Base-by-base conservation (phyloP, 2,888 invertebrate species). In the Rhaphigaster nebulosa region DNA sequence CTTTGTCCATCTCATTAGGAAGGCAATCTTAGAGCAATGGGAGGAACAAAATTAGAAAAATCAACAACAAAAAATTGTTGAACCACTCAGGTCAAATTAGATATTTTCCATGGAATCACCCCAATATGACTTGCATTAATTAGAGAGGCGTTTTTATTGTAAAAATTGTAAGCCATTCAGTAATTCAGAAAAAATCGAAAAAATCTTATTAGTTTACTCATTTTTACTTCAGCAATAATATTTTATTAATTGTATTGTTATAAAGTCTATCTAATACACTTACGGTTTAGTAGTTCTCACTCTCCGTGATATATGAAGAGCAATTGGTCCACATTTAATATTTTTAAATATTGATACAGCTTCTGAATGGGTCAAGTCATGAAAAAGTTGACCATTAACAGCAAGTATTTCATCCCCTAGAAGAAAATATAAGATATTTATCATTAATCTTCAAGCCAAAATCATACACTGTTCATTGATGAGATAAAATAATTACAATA, bases 341-440 rank as follows among this genome's bases (percentile, higher is more conserved):
- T 96, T 96, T 93, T 97, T 97, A 94, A 98, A 97, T 54, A 97
- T 95, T 45, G 96, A 95, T 88, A 98, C 95, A 60, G 97, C 97
- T 93, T 97, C 97, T 80, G 96, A 95, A 93, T 97, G 97, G 0
- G 97, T 96, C 92, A 97, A 95, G 93, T 97, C 97, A 93, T 97
- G 96, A 93, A 97, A 96, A 87, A 96, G 96, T 92, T 96, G 96
- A 23, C 97, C 97, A 94, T 97, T 97, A 38, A 97, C 96, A 91
- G 97, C 96, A 92, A 97, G 94, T 92, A 97, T 96, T 94, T 97
- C 97, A 93, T 97, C 97, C 89, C 97, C 97, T 96, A 94, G 52
- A 94, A 94, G 80, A 93, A 80, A 45, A 34, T 29, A 65, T 34
- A 70, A 70, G n/a, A 26, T 29, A 29, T 15, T 70, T 5, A 70